phyloP scores from a whole-genome alignment of 2,797 vertebrate species.

The Tadarida brasiliensis region DNA sequence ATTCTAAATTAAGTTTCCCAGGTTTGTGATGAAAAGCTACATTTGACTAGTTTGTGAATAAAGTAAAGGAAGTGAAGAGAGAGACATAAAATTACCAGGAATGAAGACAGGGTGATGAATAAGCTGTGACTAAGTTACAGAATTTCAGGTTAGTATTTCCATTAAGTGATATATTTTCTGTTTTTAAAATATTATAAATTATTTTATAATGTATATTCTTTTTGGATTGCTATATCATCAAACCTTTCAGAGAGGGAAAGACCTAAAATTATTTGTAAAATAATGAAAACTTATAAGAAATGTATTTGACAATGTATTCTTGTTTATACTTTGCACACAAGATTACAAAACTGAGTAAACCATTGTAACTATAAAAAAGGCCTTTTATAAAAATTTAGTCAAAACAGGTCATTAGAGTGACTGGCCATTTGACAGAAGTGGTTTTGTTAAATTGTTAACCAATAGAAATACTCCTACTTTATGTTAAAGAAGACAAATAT shows the following conservation, averaged over 20 bases:
- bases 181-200: slow-evolving; percentile 5
- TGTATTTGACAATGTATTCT: background rate
- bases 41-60: slow-evolving; percentile 76
- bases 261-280: background rate
- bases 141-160: background rate
- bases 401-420: background rate
- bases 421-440: background rate
- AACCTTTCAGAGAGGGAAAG: background rate
- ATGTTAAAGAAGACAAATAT: background rate
- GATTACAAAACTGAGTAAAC: background rate
- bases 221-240: background rate
- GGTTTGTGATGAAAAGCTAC: slow-evolving; percentile 76
- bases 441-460: background rate
- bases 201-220: slow-evolving; percentile 6
- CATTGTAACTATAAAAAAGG: background rate
- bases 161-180: background rate
- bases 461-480: background rate
- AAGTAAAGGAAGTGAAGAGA: slow-evolving; percentile 43
- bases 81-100: background rate
- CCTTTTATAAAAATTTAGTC: background rate
- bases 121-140: background rate
- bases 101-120: background rate
- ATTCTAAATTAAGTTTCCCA: slow-evolving; percentile 78
- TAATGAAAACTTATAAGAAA: background rate
- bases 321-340: background rate